Evolutionary conservation across 1,140 invertebrate genomes (phyloP).

Genomic region (Heliconius himera): DNA sequence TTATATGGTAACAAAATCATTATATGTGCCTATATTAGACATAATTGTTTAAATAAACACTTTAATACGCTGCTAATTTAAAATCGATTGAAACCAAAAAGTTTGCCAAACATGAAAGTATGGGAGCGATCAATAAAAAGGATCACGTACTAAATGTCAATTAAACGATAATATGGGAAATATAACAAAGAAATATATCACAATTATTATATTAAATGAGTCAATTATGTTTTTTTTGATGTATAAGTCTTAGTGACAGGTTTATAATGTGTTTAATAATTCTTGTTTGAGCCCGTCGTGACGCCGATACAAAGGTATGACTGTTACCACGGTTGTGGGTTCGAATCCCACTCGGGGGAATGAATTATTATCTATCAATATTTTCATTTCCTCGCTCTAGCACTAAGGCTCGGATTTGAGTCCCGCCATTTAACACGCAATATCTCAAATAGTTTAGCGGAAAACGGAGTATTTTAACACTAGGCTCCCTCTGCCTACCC

Average conservation of each 20-base stretch:
- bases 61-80: neutral
- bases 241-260: neutral
- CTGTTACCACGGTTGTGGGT: neutral
- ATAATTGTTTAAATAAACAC: neutral
- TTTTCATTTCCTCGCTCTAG: too few relatives aligned
- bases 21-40: neutral
- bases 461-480: neutral
- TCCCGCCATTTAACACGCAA: too few relatives aligned
- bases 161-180: slow-evolving; percentile 1
- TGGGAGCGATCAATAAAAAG: neutral
- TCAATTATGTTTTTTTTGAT: neutral
- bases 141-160: neutral
- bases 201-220: neutral
- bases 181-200: neutral
- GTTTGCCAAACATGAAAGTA: neutral
- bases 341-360: neutral
- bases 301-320: too few relatives aligned
- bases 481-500: too few relatives aligned
- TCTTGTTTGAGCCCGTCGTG: neutral
- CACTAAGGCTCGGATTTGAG: too few relatives aligned
- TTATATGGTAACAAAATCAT: neutral
- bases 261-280: neutral
- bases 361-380: too few relatives aligned
- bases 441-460: too few relatives aligned
- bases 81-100: neutral